Percentiles rank a stretch among this genome's conserved stretches.
phyloP scores from a whole-genome alignment of 2,113 vertebrate species.

The Dissostichus mawsoni region DNA sequence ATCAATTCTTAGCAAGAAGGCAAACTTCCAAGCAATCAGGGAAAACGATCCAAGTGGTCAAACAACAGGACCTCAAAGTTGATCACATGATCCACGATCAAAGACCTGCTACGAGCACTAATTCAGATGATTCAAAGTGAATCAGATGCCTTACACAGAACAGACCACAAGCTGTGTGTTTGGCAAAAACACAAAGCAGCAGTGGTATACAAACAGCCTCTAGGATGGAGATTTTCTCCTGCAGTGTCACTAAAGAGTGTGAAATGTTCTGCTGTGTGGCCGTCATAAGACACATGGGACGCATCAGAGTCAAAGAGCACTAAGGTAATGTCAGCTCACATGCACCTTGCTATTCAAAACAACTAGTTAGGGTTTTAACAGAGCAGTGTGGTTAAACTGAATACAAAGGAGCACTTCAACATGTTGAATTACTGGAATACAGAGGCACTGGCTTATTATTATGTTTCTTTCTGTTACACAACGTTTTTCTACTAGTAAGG shows the following conservation, averaged over 20 bases:
- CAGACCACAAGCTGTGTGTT: neutral
- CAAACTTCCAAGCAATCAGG: neutral
- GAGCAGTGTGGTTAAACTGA: neutral
- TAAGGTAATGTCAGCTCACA: neutral
- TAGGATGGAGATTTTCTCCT: neutral
- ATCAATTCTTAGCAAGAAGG: neutral
- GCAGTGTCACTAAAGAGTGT: neutral
- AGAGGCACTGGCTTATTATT: no score
- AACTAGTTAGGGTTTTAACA: neutral
- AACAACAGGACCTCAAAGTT: neutral
- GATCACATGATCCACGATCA: neutral
- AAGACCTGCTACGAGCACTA: neutral
- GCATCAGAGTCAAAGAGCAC: neutral
- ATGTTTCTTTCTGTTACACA: neutral
- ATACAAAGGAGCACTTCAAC: neutral
- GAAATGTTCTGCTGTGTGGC: neutral
- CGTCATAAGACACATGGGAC: conserved; percentile 19
- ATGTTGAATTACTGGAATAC: neutral
- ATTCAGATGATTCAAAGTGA: neutral
- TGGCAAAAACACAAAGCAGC: no score
- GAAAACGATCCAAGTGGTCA: neutral
- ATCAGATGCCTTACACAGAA: neutral
- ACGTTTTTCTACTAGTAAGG: neutral
- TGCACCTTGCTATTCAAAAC: neutral
- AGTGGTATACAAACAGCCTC: neutral